Evolutionary conservation across 2,113 vertebrate species (phyloP).

Genomic region (Menidia beryllina): DNA sequence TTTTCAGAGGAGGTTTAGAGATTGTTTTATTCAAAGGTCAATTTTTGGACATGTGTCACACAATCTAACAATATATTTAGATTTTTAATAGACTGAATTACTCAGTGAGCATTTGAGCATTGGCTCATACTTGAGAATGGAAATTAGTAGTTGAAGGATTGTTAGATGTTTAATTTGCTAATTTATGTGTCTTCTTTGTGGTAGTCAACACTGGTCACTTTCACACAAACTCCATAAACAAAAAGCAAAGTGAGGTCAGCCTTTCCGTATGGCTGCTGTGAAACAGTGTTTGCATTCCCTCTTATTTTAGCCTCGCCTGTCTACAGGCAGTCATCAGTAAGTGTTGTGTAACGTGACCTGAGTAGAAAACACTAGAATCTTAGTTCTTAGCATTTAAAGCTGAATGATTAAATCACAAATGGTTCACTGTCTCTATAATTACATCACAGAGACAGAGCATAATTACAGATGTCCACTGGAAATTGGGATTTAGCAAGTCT

Average conservation of each 20-base stretch:
- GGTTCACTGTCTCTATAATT: not conserved
- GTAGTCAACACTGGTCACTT: not conserved
- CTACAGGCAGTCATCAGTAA: not conserved
- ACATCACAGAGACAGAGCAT: not conserved
- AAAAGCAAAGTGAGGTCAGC: not conserved
- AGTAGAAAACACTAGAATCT: not conserved
- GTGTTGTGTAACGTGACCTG: not conserved
- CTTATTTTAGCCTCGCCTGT: not conserved
- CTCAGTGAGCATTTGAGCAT: not conserved
- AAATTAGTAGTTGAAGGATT: not conserved
- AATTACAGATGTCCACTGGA: not conserved
- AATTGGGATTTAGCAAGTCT: not conserved
- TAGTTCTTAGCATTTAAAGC: not conserved
- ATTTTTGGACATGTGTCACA: slow-evolving; percentile 20
- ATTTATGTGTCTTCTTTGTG: not conserved
- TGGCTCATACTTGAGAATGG: not conserved
- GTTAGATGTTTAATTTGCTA: not conserved
- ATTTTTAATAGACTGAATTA: not conserved
- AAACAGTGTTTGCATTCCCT: not conserved
- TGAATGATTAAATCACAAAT: not conserved
- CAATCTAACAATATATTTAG: not conserved
- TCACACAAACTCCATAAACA: not conserved
- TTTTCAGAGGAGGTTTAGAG: slow-evolving; percentile 49
- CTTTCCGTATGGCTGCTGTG: not conserved
- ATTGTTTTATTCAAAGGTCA: slow-evolving; percentile 9